Evolutionary conservation across 2,888 invertebrate genomes (phyloP).

Genomic region (Smittia sp.): DNA sequence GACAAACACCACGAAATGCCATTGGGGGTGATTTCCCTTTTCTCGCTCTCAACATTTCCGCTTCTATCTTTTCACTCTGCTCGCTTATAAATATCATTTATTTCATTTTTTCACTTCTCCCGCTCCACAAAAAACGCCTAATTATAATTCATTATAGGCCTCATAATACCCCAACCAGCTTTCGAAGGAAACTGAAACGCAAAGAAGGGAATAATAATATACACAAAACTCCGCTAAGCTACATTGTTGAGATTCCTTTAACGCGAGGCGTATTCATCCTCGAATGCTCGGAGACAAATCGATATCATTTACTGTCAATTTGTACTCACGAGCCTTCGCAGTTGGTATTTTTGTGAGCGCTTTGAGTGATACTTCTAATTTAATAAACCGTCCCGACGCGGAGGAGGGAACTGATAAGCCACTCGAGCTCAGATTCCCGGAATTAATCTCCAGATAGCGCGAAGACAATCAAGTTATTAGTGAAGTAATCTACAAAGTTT

Average conservation of each 20-base stretch:
- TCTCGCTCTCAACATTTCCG: constrained; percentile 4
- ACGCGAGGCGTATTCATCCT: neutral
- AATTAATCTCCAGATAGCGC: neutral
- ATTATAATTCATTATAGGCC: constrained; percentile 39
- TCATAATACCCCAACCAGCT: constrained; percentile 27
- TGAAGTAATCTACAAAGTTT: neutral
- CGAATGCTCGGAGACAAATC: constrained; percentile 14
- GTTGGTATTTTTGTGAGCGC: neutral
- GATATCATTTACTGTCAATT: constrained; percentile 39
- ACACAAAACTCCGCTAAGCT: neutral
- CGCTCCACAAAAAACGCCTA: constrained; percentile 8
- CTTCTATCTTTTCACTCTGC: neutral
- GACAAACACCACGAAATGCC: constrained; percentile 37
- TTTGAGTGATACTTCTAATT: neutral
- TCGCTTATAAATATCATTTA: constrained; percentile 40
- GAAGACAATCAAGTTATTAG: neutral
- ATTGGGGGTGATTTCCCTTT: neutral
- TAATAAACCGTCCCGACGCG: neutral
- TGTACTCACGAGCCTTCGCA: neutral
- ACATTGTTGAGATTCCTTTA: constrained; percentile 11
- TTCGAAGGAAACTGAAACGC: constrained; percentile 8
- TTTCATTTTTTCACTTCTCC: constrained; percentile 1
- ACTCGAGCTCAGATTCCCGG: neutral
- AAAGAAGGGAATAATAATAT: constrained; percentile 17
- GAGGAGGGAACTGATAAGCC: neutral